Percentiles rank a stretch among this genome's conserved stretches.
Evolutionary conservation across 2,797 vertebrate species (phyloP).

Genomic region (Balearica regulorum): DNA sequence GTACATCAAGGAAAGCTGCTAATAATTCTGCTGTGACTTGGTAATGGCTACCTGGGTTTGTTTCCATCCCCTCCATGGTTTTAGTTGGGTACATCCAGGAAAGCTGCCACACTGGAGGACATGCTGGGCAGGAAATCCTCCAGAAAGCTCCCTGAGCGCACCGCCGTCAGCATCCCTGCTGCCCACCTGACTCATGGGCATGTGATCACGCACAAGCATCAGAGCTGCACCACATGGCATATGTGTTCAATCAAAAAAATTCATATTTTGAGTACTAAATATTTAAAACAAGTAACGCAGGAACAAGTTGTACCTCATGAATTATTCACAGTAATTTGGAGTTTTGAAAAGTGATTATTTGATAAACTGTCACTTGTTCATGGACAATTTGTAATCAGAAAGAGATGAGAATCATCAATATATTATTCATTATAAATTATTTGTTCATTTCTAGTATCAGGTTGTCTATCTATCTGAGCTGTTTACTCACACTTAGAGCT

Average conservation of each 20-base stretch:
- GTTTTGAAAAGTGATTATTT: not conserved
- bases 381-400: not conserved
- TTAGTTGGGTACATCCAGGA: not conserved
- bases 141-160: not conserved
- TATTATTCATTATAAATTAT: not conserved
- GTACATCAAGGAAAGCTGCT: not conserved
- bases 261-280: not conserved
- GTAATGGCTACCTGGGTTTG: not conserved
- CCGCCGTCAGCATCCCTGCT: accelerated
- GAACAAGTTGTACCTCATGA: not conserved
- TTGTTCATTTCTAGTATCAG: not conserved
- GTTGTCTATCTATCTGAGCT: not conserved
- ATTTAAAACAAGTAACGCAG: not conserved
- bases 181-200: accelerated
- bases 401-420: not conserved
- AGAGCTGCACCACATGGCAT: not conserved
- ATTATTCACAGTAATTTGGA: not conserved
- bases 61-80: not conserved
- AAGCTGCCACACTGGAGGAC: accelerated
- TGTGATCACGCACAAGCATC: accelerated
- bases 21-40: not conserved
- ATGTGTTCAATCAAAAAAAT: not conserved
- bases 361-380: not conserved
- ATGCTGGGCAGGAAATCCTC: not conserved
- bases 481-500: not conserved